Conservation (phyloP, 2,888 invertebrate species). For the Drosophila picticornis region DNA sequence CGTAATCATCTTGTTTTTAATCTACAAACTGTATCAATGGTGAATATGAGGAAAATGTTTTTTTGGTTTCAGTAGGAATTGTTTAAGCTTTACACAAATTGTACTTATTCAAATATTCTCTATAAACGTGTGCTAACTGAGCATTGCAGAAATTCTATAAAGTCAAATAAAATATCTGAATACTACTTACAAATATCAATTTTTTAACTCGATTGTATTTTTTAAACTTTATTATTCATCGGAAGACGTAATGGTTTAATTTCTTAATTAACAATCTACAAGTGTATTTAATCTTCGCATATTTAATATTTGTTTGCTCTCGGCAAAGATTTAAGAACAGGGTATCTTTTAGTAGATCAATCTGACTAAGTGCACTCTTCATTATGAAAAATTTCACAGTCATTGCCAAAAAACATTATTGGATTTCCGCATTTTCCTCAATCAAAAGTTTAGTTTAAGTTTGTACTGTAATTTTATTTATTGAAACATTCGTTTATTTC, state of each 20-base stretch:
- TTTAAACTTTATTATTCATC: background rate
- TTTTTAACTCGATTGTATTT: background rate
- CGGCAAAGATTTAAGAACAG: background rate
- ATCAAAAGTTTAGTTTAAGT: background rate
- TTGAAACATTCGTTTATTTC: constrained; percentile 9
- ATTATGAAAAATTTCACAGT: background rate
- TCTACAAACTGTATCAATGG: background rate
- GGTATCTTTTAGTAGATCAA: background rate
- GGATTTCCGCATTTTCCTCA: background rate
- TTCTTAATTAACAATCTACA: background rate
- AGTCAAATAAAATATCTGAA: constrained; percentile 7
- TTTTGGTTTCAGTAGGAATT: background rate
- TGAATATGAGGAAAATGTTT: background rate
- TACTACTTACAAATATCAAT: background rate
- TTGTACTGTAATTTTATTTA: constrained; percentile 25
- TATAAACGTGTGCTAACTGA: background rate
- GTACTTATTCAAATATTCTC: background rate
- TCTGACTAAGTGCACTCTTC: background rate
- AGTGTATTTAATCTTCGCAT: background rate
- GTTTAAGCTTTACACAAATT: background rate
- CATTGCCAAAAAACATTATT: background rate
- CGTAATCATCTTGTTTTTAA: constrained; percentile 11
- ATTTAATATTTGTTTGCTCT: background rate
- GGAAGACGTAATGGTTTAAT: background rate
- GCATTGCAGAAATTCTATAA: background rate